Percentiles rank a stretch among this genome's conserved stretches.
Conservation (phyloP, 2,113 vertebrate genomes). For the Piprites chloris region DNA sequence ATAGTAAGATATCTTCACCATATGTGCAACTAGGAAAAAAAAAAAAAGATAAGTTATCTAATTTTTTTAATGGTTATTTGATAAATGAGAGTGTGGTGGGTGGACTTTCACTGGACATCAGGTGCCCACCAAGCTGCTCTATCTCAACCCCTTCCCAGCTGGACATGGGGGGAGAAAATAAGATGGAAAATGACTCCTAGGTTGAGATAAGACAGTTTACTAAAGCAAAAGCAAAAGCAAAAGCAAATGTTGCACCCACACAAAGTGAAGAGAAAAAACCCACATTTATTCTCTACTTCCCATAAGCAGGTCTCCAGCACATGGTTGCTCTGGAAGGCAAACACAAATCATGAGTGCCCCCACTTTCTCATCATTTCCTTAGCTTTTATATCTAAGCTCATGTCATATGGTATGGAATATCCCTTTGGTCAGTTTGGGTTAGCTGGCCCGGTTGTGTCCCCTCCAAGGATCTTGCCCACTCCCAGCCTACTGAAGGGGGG, state of each 20-base stretch:
- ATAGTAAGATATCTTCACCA: neutral
- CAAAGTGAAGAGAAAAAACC: neutral
- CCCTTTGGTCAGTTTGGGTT: neutral
- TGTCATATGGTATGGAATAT: neutral
- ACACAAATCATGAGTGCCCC: neutral
- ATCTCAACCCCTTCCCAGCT: neutral
- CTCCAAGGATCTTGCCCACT: neutral
- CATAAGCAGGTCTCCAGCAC: neutral
- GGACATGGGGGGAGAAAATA: neutral
- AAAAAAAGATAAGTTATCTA: neutral
- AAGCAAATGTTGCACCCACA: neutral
- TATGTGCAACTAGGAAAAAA: neutral
- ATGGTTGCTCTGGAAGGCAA: rapidly evolving
- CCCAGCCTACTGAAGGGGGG: no score
- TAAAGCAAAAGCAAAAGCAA: neutral
- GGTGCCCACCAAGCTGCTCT: neutral
- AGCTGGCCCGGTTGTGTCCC: neutral
- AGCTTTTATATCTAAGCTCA: neutral
- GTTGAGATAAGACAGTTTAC: neutral
- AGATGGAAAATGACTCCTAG: neutral
- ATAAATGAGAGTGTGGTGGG: neutral
- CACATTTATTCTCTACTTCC: neutral
- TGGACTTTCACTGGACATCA: neutral
- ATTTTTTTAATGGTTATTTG: neutral
- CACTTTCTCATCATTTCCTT: neutral